Base-by-base conservation (phyloP, 1,140 invertebrate genomes). In the Teleopsis dalmanni region DNA sequence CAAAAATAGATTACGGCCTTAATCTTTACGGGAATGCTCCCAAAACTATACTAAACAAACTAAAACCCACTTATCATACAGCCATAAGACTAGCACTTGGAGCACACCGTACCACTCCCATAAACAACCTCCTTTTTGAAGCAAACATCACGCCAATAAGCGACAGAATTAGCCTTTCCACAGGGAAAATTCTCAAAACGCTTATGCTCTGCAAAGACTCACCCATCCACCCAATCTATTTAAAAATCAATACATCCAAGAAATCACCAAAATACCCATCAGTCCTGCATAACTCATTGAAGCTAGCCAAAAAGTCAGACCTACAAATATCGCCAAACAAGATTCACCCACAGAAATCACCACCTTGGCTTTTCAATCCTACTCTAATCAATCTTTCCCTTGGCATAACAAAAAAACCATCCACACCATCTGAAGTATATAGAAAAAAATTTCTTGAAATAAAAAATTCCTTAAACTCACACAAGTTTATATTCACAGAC, bases 1-100 rank as follows among this genome's bases (percentile, higher is more conserved):
- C 43, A 21, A 47, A 53, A 47, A 46, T 46, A 27, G 48, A 52
- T 36, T 54, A 53, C 26, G 43, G 36, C 3, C 37, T 45, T 4
- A 27, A 18, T 33, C 26, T 52, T 26, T 50, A 54, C 16, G 52
- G 52, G 16, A 40, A n/a, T n/a, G n/a, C n/a, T n/a, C n/a, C n/a
- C n/a, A n/a, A n/a, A n/a, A n/a, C n/a, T n/a, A n/a, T n/a, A n/a
- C n/a, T n/a, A n/a, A n/a, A n/a, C n/a, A n/a, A n/a, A n/a, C n/a
- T n/a, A n/a, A n/a, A n/a, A n/a, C n/a, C n/a, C n/a, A n/a, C n/a
- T n/a, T 40, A 22, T 40, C 16, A 48, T 33, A 9, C 26, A n/a
- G 35, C 47, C 13, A 31, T 48, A 21, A 29, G 36, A 29, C 4
- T 40, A 6, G 27, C 47, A 21, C 18, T 48, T n/a, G 47, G 36